Base-by-base conservation (phyloP, 1,140 invertebrate genomes). In the Goniozus legneri region DNA sequence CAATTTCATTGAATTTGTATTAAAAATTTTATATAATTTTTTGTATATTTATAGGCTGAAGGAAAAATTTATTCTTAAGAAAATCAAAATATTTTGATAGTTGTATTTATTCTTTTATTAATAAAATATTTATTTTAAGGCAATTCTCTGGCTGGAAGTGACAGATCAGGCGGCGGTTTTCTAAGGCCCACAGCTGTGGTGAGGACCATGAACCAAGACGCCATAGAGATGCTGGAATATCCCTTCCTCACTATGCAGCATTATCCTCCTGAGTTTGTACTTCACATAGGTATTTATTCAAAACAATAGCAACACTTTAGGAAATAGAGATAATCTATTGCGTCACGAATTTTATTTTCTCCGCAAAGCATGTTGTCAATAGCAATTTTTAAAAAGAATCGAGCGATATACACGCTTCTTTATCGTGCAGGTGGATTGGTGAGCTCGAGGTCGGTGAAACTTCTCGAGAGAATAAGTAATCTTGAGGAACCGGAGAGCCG, bases 231-330 rank as follows among this genome's bases (percentile, higher is more conserved):
- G 82, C 69, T 93, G 57, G 95, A 97, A 69, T 98, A 95, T 75
- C 95, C 95, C 0, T 97, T 98, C 65, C 81, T 98, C 12, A 97
- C 95, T 0, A 88, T 97, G 82, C 84, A 86, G 2, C 88, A 88
- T 56, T 95, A 92, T 71, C 92, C 94, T 16, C 77, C 82, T 1
- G 90, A 89, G 21, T 95, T 97, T 59, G 86, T 97, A 59, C 75
- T 89, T 14, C 88, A 93, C 65, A 81, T 97, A 60, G 94, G 94
- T 89, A 77, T 31, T 47, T n/a, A n/a, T n/a, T n/a, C n/a, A n/a
- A n/a, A n/a, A n/a, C n/a, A n/a, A n/a, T n/a, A n/a, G n/a, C n/a
- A n/a, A n/a, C n/a, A n/a, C n/a, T n/a, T n/a, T n/a, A n/a, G n/a
- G n/a, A n/a, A n/a, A n/a, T n/a, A n/a, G n/a, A n/a, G n/a, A n/a